Conservation (phyloP, 2,888 invertebrate species). For the Horisme vitalbata region DNA sequence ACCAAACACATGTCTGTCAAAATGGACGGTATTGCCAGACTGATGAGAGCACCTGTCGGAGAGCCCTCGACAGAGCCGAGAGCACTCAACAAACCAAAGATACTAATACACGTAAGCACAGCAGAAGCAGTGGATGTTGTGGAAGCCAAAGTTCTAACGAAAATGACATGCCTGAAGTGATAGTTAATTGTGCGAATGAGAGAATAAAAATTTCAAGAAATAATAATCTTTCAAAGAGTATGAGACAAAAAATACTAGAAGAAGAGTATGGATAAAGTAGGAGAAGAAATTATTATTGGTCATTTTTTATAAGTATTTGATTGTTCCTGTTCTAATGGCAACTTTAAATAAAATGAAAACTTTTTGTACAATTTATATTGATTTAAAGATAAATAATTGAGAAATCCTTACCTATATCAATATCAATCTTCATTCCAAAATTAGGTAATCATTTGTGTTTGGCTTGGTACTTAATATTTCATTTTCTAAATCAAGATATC, state of each 20-base stretch:
- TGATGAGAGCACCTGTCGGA: neutral
- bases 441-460: no score
- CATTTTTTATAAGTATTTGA: neutral
- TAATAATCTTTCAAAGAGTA: neutral
- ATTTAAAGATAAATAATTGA: no score
- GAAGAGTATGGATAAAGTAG: neutral
- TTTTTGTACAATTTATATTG: no score
- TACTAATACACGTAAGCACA: neutral
- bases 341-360: no score
- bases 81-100: constrained; percentile 11
- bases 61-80: neutral
- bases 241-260: constrained; percentile 5
- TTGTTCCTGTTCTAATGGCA: no score
- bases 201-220: constrained; percentile 5
- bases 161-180: constrained; percentile 5
- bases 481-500: no score
- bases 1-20: constrained; percentile 35
- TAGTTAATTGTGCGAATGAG: constrained; percentile 9
- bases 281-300: neutral
- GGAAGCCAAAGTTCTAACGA: constrained; percentile 3
- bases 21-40: constrained; percentile 21
- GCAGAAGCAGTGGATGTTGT: neutral
- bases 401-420: no score
- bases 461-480: no score
- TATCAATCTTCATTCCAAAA: no score